phyloP scores from a whole-genome alignment of 2,113 vertebrate genomes.

The Aplodontia rufa region DNA sequence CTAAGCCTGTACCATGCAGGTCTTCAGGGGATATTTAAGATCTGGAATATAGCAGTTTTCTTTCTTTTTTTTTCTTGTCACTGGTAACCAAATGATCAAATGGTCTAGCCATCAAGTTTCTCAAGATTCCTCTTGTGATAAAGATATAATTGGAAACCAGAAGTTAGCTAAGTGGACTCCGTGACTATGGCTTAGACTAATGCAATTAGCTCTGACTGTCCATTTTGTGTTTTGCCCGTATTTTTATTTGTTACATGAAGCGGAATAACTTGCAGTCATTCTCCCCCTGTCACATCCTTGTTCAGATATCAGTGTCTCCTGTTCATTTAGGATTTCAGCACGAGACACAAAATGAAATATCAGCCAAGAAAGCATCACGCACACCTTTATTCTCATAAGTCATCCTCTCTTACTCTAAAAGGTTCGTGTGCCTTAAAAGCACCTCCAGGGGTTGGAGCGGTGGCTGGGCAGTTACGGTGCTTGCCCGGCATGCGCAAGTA shows the following conservation, averaged over 20 bases:
- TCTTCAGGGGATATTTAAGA: background rate
- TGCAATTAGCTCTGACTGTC: background rate
- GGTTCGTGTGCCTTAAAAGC: background rate
- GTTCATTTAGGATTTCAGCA: background rate
- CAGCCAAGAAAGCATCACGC: background rate
- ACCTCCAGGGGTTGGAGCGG: no score
- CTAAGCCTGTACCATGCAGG: background rate
- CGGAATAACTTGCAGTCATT: background rate
- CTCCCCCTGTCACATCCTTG: background rate
- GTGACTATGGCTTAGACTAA: background rate
- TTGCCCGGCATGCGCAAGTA: no score
- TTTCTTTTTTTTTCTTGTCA: background rate
- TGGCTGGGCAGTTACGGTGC: no score
- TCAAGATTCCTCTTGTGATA: background rate
- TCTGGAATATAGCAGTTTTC: background rate
- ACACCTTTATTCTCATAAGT: background rate
- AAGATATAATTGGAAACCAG: background rate
- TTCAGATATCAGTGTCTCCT: constrained; percentile 20
- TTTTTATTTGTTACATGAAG: background rate
- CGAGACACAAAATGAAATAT: background rate
- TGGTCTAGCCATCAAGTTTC: background rate
- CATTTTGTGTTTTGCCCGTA: background rate
- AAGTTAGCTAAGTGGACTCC: background rate
- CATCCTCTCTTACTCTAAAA: background rate
- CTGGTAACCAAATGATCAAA: background rate